Base-by-base conservation (phyloP, 2,888 invertebrate species). In the Erynnis tages region DNA sequence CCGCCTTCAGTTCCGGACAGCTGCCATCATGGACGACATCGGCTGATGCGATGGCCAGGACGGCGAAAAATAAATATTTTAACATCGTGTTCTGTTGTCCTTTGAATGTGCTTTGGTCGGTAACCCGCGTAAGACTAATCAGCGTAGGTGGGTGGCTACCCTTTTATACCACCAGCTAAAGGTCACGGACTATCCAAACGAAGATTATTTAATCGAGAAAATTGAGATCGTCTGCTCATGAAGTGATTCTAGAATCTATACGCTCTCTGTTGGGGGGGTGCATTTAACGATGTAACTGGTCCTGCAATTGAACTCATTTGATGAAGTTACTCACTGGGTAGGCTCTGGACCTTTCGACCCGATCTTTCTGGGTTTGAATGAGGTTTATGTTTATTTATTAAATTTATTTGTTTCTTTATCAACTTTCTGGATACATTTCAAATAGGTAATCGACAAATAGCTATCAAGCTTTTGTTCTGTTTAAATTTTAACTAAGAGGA, bases 1-100 rank as follows among this genome's bases (percentile, higher is more conserved):
- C 77, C 1, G 80, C 72, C 58, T 80, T 82, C 47, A 82, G 57
- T 1, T 75, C 77, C 7, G 83, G 83, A 47, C 86, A 87, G 23
- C 68, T 61, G 1, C 81, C 81, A 10, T 81, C 76, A 40, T 82
- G 81, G 38, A 75, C 56, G 3, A 76, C 72, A 23, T 70, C 70
- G 0, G 78, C 82, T 11, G 74, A 59, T 35, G 74, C 78, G 13
- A 60, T 71, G 48, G 82, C 81, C 13, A 76, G 65, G n/a, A 82
- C 35, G 11, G 66, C 65, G 25, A 79, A 40, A 14, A 81, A 58
- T 2, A 79, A 57, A 46, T 75, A 65, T 48, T 63, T 63, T 53
- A 76, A 58, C 84, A 85, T 86, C 53, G 62, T 75, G n/a, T 38
- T 21, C 23, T 0, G 2, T 48, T 35, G 3, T 27, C 1, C 14